Percentiles rank a stretch among this genome's conserved stretches.
These are phyloP conservation scores for Nomada flava DNA, from an alignment of 2,888 invertebrate genomes.

Conservation along the genomic window DNA sequence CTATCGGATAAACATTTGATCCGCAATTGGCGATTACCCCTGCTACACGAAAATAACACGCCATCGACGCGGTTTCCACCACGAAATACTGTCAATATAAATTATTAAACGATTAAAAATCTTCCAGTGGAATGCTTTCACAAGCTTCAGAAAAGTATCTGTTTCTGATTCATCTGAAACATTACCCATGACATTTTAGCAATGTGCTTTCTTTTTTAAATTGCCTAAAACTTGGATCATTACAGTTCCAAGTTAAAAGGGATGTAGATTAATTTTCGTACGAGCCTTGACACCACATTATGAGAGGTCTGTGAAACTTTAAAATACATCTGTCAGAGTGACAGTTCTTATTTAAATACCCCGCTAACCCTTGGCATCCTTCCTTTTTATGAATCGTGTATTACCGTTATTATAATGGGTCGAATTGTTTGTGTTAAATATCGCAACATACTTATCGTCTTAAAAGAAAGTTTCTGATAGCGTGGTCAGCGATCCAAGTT, in stretches of 20 bases:
- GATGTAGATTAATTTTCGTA: background rate
- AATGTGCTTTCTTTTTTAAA: too few relatives aligned
- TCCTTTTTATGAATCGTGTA: background rate
- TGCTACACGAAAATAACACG: too few relatives aligned
- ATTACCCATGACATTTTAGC: too few relatives aligned
- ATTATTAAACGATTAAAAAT: too few relatives aligned
- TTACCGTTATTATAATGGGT: background rate
- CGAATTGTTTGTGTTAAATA: background rate
- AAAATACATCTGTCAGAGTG: too few relatives aligned
- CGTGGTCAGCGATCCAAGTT: background rate
- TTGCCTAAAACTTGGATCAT: too few relatives aligned
- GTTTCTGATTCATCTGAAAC: too few relatives aligned
- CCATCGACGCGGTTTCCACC: too few relatives aligned
- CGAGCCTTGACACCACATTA: background rate
- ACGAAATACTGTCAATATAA: too few relatives aligned
- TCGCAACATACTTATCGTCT: background rate
- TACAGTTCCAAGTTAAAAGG: too few relatives aligned
- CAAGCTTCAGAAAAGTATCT: too few relatives aligned
- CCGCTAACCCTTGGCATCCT: background rate
- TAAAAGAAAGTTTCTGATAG: background rate
- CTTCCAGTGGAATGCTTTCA: too few relatives aligned
- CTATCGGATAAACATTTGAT: slow-evolving; percentile 43
- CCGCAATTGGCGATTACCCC: background rate
- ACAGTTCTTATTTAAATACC: slow-evolving; percentile 5
- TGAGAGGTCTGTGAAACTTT: background rate